A percentile compares a stretch with the other conserved stretches of the same genome.
These are phyloP conservation scores for Capreolus pygargus DNA, from an alignment of 2,113 vertebrate species.

Conservation along the genomic window DNA sequence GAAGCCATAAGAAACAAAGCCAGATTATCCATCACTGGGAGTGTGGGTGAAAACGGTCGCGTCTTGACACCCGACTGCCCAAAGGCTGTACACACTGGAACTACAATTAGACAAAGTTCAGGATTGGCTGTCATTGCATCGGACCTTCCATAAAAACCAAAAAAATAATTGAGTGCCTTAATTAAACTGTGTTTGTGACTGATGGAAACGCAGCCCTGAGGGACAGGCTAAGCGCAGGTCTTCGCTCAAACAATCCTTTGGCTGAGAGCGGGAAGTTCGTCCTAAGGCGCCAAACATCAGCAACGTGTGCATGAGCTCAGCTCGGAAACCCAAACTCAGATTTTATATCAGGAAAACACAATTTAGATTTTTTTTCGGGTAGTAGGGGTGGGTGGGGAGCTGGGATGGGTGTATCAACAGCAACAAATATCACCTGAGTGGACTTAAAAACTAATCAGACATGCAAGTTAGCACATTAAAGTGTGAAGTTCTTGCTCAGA, in stretches of 20 bases:
- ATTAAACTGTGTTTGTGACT: conserved; percentile 88
- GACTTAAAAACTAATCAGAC: conserved; percentile 86
- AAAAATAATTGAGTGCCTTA: conserved; percentile 99
- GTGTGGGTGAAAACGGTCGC: conserved; percentile 95
- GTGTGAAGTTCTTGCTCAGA: conserved; percentile 87
- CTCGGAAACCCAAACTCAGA: conserved; percentile 87
- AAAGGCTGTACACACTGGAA: conserved; percentile 93
- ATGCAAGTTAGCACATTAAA: conserved; percentile 85
- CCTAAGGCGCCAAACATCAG: conserved; percentile 79
- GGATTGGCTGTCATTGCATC: conserved; percentile 98
- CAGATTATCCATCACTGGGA: conserved; percentile 97
- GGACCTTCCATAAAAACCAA: conserved; percentile 99
- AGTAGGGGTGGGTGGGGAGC: conserved; percentile 32
- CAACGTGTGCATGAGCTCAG: conserved; percentile 88
- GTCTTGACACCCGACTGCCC: conserved; percentile 97
- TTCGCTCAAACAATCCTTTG: conserved; percentile 76
- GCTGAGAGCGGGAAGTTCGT: conserved; percentile 80
- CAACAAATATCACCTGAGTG: conserved; percentile 84
- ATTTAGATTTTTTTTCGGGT: conserved; percentile 82
- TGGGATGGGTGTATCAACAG: conserved; percentile 84
- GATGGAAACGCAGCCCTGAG: conserved; percentile 88
- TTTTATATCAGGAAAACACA: conserved; percentile 90
- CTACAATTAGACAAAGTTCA: conserved; percentile 94
- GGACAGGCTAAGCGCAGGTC: conserved; percentile 79
- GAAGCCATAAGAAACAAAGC: conserved; percentile 99